Evolutionary conservation across 2,113 vertebrate genomes (phyloP), one percentile per base, ranked within the genome.

Genomic region (Patagioenas fasciata): DNA sequence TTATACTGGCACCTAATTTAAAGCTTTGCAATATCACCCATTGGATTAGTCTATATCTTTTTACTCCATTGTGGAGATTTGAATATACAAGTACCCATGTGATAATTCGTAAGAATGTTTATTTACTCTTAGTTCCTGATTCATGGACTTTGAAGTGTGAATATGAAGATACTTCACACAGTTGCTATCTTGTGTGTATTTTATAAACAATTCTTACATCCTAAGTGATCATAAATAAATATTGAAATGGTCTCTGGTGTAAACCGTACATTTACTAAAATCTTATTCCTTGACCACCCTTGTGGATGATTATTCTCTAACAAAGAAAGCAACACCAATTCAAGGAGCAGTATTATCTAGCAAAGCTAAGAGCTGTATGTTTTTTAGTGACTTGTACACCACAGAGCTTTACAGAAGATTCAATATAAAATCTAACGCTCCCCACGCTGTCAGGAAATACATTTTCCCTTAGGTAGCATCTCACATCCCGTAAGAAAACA

Each of bases 371-470:
- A 58, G 11, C 47, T 66, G 15, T 26, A 8, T 74, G 23, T 10
- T 53, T 60, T 82, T 62, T 36, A 38, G 64, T 86, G 53, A 24
- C 48, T 53, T 93, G 34, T 86, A 28, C 2, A 3, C 32, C 36
- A 85, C 36, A 93, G 42, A 86, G 32, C 29, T 91, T 74, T 53
- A 79, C 34, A 74, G 89, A 92, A 79, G 34, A 6, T 72, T 84
- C 50, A 57, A 6, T 83, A 53, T 74, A 86, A 93, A 91, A 71
- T 42, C 9, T 44, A 73, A 44, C 40, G 50, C 87, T 91, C 94
- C 91, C 87, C 93, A 95, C 42, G 11, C 85, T 19, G 8, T 85
- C 85, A 94, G 91, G 91, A 96, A 94, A 88, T 91, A 61, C 8
- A 11, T 93, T 96, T 89, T 96, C 78, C 81, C 85, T 73, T 70